Conservation (phyloP, 2,888 invertebrate species). For the Synanthedon andrenaeformis region DNA sequence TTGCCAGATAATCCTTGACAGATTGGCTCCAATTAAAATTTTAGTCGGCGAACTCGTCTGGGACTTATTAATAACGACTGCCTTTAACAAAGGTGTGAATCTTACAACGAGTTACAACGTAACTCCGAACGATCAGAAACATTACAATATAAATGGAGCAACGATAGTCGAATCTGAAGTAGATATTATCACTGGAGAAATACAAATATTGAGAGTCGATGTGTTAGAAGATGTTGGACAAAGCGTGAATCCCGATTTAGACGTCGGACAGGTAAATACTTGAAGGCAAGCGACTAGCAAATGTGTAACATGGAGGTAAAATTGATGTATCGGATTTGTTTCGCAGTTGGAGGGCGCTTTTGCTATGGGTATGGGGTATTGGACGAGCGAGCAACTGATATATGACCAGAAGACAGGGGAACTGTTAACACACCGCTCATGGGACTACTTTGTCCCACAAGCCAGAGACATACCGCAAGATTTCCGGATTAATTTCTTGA, state of each 20-base stretch:
- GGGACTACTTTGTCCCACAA: constrained; percentile 81
- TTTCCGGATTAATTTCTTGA: constrained; percentile 75
- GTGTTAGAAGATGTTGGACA: constrained; percentile 77
- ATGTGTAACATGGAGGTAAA: no score
- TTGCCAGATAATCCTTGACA: constrained; percentile 26
- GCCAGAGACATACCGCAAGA: constrained; percentile 81
- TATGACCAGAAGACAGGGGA: constrained; percentile 74
- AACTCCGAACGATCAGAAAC: constrained; percentile 40
- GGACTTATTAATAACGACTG: constrained; percentile 65
- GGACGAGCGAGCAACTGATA: constrained; percentile 77
- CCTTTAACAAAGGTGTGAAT: constrained; percentile 58
- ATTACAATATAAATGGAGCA: constrained; percentile 71
- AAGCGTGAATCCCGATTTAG: constrained; percentile 76
- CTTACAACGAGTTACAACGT: constrained; percentile 65
- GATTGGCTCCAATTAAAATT: constrained; percentile 48
- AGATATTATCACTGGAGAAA: constrained; percentile 83
- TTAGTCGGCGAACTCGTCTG: constrained; percentile 62
- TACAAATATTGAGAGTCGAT: constrained; percentile 73
- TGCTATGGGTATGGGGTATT: constrained; percentile 80
- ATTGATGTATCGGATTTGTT: neutral
- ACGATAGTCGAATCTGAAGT: constrained; percentile 78
- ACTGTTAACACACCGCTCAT: constrained; percentile 79
- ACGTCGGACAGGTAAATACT: constrained; percentile 73
- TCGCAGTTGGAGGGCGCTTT: constrained; percentile 77
- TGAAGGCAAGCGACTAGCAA: neutral